phyloP scores from a whole-genome alignment of 1,140 invertebrate genomes.

The Steinernema khuongi region DNA sequence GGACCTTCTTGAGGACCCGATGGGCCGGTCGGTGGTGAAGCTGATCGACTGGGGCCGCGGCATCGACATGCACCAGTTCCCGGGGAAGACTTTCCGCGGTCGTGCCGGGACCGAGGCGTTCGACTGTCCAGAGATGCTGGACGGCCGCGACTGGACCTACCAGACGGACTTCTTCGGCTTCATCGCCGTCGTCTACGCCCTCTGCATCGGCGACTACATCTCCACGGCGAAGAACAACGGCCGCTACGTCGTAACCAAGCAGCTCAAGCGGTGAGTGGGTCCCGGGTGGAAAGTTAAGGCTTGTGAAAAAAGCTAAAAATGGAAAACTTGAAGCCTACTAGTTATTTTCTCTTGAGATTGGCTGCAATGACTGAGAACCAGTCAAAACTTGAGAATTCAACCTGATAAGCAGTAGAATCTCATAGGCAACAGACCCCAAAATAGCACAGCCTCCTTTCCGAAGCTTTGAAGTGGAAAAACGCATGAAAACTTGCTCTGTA shows the following conservation, averaged over 20 bases:
- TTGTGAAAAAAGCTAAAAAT: too few relatives aligned
- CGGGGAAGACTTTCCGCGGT: constrained; percentile 24
- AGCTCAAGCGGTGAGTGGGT: constrained; percentile 31
- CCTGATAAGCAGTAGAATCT: too few relatives aligned
- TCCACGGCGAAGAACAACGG: background rate
- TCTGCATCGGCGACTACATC: constrained; percentile 25
- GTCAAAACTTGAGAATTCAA: too few relatives aligned
- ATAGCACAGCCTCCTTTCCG: too few relatives aligned
- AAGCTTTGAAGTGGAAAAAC: too few relatives aligned
- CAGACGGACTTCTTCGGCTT: constrained; percentile 36
- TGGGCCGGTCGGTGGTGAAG: constrained; percentile 25
- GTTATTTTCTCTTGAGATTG: too few relatives aligned
- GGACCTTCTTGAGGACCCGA: constrained; percentile 18
- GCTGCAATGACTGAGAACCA: too few relatives aligned
- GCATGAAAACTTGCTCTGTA: too few relatives aligned
- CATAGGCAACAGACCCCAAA: too few relatives aligned
- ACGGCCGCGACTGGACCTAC: constrained; percentile 31
- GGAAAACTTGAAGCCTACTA: too few relatives aligned
- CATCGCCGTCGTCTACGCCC: constrained; percentile 22
- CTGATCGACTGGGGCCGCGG: constrained; percentile 40
- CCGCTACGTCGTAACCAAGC: background rate
- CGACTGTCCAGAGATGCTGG: constrained; percentile 37
- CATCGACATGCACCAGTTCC: constrained; percentile 31
- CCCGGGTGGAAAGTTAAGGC: too few relatives aligned
- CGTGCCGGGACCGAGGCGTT: constrained; percentile 30